Evolutionary conservation across 1,140 invertebrate genomes (phyloP).

Genomic region (Sinonovacula constricta): DNA sequence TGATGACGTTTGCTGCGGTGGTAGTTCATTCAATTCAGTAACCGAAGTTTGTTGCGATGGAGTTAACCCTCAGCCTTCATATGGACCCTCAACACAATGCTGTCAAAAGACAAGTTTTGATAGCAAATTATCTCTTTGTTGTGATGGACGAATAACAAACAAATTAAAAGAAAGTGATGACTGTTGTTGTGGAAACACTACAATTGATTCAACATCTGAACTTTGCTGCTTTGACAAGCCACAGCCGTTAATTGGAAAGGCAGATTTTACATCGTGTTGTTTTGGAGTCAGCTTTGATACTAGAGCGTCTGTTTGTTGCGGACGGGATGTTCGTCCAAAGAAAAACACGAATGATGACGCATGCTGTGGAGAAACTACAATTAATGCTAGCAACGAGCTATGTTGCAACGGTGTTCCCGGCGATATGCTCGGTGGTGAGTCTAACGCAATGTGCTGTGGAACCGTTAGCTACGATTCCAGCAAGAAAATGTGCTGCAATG

Average conservation of each 20-base stretch:
- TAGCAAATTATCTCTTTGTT: constrained; percentile 22
- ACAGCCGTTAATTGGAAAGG: background rate
- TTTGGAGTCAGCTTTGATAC: constrained; percentile 36
- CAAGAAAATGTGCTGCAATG: constrained; percentile 12
- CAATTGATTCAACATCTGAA: constrained; percentile 13
- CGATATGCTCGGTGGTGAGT: background rate
- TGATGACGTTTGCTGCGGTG: constrained; percentile 30
- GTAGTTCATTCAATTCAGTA: constrained; percentile 5
- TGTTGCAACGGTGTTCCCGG: constrained; percentile 36
- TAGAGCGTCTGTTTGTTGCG: constrained; percentile 34
- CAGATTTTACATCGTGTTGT: constrained; percentile 48
- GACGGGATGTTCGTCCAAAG: constrained; percentile 25
- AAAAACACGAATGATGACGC: constrained; percentile 31
- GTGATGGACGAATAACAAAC: background rate
- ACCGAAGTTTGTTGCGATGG: constrained; percentile 26
- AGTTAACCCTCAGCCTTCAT: background rate
- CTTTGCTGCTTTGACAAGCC: constrained; percentile 24
- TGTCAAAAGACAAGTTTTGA: constrained; percentile 21
- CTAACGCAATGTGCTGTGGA: background rate
- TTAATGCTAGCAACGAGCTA: constrained; percentile 19
- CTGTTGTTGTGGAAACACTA: constrained; percentile 31
- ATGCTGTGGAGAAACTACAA: constrained; percentile 42
- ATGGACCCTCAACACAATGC: constrained; percentile 11
- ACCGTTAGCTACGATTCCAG: background rate
- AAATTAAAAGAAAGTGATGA: constrained; percentile 22